Conservation (phyloP, 2,797 vertebrate species). For the Hydrocynus forskahlii region DNA sequence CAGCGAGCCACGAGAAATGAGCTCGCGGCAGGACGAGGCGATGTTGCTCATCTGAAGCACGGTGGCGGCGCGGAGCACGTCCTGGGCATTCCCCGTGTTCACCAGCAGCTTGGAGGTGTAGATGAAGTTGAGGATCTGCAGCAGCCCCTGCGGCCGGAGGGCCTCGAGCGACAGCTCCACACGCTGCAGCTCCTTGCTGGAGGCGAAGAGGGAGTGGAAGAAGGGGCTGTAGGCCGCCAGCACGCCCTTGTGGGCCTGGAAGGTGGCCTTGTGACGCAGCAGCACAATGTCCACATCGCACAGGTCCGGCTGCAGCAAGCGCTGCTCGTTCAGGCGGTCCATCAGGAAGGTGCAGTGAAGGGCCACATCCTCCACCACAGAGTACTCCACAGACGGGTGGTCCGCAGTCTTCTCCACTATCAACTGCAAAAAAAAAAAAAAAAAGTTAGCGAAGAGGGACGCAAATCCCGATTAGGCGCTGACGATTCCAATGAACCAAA, state of each 20-base stretch:
- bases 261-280: conserved; percentile 92
- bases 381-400: conserved; percentile 95
- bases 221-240: conserved; percentile 97
- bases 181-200: conserved; percentile 93
- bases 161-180: conserved; percentile 95
- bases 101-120: conserved; percentile 97
- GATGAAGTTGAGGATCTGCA: conserved; percentile 99
- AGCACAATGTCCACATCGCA: conserved; percentile 97
- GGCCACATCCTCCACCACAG: conserved; percentile 97
- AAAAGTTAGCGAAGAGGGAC: background rate
- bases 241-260: conserved; percentile 96
- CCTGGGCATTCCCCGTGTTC: conserved; percentile 89
- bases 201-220: conserved; percentile 96
- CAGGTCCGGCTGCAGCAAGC: conserved; percentile 97
- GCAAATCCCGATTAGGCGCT: background rate
- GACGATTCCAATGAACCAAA: too few species aligned
- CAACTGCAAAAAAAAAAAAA: conserved; percentile 76
- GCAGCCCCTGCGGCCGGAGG: conserved; percentile 90
- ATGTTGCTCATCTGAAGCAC: conserved; percentile 96
- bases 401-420: conserved; percentile 98
- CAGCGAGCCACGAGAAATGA: conserved; percentile 89
- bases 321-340: conserved; percentile 98
- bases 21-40: conserved; percentile 90
- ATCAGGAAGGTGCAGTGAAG: conserved; percentile 98
- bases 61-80: conserved; percentile 91